Base-by-base conservation (phyloP, 1,140 invertebrate genomes). In the Scaptomyza pallida region DNA sequence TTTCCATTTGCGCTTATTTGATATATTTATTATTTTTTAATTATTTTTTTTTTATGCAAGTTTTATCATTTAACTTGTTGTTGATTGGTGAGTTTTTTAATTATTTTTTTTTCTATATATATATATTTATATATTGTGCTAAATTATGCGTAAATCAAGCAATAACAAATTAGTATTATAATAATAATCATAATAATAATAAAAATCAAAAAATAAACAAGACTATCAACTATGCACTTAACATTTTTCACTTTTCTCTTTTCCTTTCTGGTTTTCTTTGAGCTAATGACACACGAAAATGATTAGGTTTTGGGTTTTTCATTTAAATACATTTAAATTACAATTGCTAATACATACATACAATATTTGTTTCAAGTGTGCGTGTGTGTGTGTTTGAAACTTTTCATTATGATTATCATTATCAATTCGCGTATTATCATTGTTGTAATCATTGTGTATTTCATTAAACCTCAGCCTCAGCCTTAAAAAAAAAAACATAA, bases 241-340 rank as follows among this genome's bases (percentile, higher is more conserved):
- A 85, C 71, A 78, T 62, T 61, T 55, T 26, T 35, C 8, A 9
- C 8, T 35, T 50, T 40, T 15, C n/a, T n/a, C n/a, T n/a, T n/a
- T n/a, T n/a, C n/a, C n/a, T n/a, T n/a, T n/a, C n/a, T n/a, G n/a
- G n/a, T n/a, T 60, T 13, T 13, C 43, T 45, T 56, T 75, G 80
- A 83, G 75, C 80, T 73, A 83, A 79, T 79, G 67, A 64, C 54
- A 65, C 61, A 71, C 41, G 57, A 57, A 44, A 62, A 59, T n/a
- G n/a, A 30, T 41, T 80, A 37, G 33, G 21, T 64, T 48, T 70
- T 55, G 52, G 64, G 1, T n/a, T 30, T 51, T 65, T 72, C 69
- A 77, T 80, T 85, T 86, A 81, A 85, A 86, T 85, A 85, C 77
- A 81, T 86, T 86, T 9, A 86, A 86, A 85, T 85, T 85, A 85